A percentile compares a stretch with the other conserved stretches of the same genome.
Evolutionary conservation across 2,888 invertebrate genomes (phyloP).

Genomic region (Bugulina stolonifera): DNA sequence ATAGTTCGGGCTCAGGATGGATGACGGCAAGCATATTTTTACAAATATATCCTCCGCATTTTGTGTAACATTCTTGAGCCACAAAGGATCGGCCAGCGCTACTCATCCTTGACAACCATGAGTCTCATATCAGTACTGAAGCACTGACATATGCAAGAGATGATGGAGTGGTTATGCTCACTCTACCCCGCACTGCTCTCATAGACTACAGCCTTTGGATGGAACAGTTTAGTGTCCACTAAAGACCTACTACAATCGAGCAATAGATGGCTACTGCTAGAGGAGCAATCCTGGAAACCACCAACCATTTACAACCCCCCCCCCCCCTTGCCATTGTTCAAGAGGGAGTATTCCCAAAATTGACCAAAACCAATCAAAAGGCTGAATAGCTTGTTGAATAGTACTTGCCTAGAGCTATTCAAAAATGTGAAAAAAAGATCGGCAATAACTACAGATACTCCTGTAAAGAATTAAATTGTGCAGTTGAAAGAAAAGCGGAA

Average conservation of each 20-base stretch:
- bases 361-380: no score
- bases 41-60: not conserved
- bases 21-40: not conserved
- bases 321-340: no score
- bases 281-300: not conserved
- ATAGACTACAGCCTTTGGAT: not conserved
- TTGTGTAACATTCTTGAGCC: not conserved
- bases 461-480: not conserved
- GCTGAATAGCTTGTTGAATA: no score
- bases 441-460: conserved; percentile 1
- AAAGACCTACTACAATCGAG: not conserved
- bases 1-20: not conserved
- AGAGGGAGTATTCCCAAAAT: not conserved
- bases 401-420: no score
- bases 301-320: not conserved
- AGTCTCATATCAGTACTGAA: not conserved
- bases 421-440: not conserved
- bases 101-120: not conserved
- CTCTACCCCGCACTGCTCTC: not conserved
- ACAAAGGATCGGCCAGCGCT: not conserved
- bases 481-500: not conserved
- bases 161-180: conserved; percentile 1
- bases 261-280: not conserved
- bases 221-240: not conserved
- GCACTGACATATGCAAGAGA: not conserved